A percentile compares a stretch with the other conserved stretches of the same genome.
Conservation (phyloP, 2,888 invertebrate species). For the Xestia rhomboidea region DNA sequence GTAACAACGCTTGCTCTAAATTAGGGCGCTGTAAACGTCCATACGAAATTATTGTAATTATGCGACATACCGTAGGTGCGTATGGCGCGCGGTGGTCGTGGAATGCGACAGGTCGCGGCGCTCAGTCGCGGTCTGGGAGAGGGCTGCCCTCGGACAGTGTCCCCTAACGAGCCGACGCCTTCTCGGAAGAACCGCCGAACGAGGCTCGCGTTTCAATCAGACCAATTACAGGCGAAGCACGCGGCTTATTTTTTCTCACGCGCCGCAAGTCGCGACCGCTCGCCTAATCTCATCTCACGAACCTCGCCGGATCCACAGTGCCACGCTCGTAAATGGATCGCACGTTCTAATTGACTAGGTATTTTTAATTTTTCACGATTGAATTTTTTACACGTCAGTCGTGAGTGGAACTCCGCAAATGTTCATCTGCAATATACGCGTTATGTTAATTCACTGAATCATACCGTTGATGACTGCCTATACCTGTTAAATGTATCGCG, state of each 20-base stretch:
- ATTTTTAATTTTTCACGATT: conserved; percentile 73
- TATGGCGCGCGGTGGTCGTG: conserved; percentile 62
- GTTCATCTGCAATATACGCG: conserved; percentile 56
- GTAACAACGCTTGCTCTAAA: conserved; percentile 40
- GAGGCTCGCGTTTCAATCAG: conserved; percentile 88
- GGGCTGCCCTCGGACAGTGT: conserved; percentile 81
- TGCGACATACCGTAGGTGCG: conserved; percentile 53
- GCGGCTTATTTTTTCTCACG: conserved; percentile 86
- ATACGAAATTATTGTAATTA: conserved; percentile 64
- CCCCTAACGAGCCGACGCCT: conserved; percentile 85
- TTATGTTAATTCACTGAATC: conserved; percentile 65
- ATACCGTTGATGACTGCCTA: conserved; percentile 41
- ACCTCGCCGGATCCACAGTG: conserved; percentile 48
- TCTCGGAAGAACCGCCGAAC: conserved; percentile 85
- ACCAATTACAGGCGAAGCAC: conserved; percentile 87
- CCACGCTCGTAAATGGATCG: conserved; percentile 71
- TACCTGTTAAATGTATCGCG: conserved; percentile 47
- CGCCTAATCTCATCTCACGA: conserved; percentile 69
- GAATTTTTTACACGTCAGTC: conserved; percentile 68
- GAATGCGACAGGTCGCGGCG: conserved; percentile 74
- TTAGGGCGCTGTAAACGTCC: conserved; percentile 46
- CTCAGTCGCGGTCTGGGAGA: conserved; percentile 68
- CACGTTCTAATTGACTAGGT: conserved; percentile 69
- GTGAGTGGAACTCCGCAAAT: conserved; percentile 59
- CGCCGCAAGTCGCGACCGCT: conserved; percentile 62